phyloP scores from a whole-genome alignment of 2,888 invertebrate species.

The Tipula vernalis region DNA sequence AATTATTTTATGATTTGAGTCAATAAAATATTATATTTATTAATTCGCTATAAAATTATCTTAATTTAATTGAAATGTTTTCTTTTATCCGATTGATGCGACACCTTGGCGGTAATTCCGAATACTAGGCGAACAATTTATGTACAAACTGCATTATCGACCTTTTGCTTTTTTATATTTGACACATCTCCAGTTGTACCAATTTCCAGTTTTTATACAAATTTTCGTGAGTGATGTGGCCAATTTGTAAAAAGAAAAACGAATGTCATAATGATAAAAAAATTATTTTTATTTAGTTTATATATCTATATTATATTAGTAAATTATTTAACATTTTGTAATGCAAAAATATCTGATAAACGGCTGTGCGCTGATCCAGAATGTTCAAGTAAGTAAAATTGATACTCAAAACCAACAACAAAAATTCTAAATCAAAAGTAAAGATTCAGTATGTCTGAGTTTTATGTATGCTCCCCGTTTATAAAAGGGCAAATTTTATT shows the following conservation, averaged over 20 bases:
- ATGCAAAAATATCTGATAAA: constrained; percentile 47
- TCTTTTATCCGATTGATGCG: neutral
- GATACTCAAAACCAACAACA: neutral
- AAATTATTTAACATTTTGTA: constrained; percentile 21
- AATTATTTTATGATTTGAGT: too few relatives aligned
- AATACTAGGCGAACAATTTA: neutral
- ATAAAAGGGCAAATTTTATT: too few relatives aligned
- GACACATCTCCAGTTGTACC: neutral
- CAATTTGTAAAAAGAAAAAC: constrained; percentile 15
- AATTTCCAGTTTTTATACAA: neutral
- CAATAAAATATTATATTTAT: too few relatives aligned
- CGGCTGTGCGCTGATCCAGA: constrained; percentile 55
- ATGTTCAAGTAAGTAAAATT: constrained; percentile 47
- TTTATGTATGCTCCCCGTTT: neutral
- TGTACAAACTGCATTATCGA: neutral
- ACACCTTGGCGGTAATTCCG: neutral
- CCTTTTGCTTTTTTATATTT: neutral
- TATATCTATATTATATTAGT: constrained; percentile 21
- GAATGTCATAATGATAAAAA: constrained; percentile 17
- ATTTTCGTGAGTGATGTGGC: constrained; percentile 17
- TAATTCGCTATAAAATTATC: neutral
- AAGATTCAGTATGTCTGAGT: neutral
- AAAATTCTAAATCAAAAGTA: neutral
- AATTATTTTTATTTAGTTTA: constrained; percentile 16
- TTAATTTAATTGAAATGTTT: neutral